Evolutionary conservation across 2,888 invertebrate genomes (phyloP).

Genomic region (Caradrina clavipalpis): DNA sequence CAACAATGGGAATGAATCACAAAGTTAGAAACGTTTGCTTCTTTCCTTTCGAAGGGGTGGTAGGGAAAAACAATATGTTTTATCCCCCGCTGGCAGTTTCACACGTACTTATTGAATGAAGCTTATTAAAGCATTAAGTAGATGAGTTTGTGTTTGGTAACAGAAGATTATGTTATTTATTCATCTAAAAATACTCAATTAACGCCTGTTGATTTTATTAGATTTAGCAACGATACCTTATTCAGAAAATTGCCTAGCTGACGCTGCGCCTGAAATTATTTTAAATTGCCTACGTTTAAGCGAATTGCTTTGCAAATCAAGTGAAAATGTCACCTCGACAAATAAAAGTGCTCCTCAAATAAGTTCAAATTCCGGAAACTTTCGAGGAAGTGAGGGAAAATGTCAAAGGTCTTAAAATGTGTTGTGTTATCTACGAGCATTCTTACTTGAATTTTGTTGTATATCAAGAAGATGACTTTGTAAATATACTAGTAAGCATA

Average conservation of each 20-base stretch:
- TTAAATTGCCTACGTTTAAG: constrained; percentile 21
- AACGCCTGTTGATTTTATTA: neutral
- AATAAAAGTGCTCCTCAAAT: constrained; percentile 21
- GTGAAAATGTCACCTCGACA: constrained; percentile 9
- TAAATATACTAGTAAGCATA: too few relatives aligned
- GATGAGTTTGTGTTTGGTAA: constrained; percentile 16
- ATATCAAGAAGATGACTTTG: neutral
- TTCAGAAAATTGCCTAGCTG: neutral
- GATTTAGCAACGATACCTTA: neutral
- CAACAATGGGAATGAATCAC: constrained; percentile 31
- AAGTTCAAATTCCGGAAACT: constrained; percentile 22
- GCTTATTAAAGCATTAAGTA: constrained; percentile 33
- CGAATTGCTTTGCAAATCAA: constrained; percentile 18
- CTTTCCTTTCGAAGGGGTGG: constrained; percentile 31
- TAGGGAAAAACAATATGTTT: constrained; percentile 39
- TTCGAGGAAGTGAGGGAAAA: constrained; percentile 13
- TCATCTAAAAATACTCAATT: neutral
- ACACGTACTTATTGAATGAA: constrained; percentile 26
- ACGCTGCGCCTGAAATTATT: neutral
- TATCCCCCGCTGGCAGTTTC: constrained; percentile 19
- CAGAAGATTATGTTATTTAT: neutral
- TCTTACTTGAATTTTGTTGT: neutral
- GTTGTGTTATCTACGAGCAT: neutral
- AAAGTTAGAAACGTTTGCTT: constrained; percentile 47
- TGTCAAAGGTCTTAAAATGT: constrained; percentile 16